Evolutionary conservation across 2,888 invertebrate species (phyloP), one percentile per base, ranked within the genome.

Genomic region (Chymomyza procnemis): DNA sequence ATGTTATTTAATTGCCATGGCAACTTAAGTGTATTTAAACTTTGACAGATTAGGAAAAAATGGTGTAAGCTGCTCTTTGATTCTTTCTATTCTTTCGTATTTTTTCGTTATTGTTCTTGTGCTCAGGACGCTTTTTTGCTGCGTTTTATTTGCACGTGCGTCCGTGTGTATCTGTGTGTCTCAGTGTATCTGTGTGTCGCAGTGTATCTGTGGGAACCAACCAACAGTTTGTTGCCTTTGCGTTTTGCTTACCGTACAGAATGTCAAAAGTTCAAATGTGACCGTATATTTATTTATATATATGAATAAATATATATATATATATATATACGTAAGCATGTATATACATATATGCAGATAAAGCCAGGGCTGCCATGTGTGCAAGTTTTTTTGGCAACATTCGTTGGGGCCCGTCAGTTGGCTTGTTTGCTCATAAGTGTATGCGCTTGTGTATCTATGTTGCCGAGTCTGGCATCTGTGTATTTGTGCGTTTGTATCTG

Each of bases 201-300:
- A n/a, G n/a, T 18, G 16, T 48, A 4, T 48, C n/a, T 18, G 48
- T 34, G 34, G 8, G 34, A 34, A 2, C 34, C 34, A 34, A 2
- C 34, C 34, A 26, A 41, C 34, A 12, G 34, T 12, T 41, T 41
- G 34, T 41, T 41, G 34, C 5, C 34, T 41, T 18, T 19, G 50
- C 50, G 34, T 50, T 16, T 54, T 41, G 55, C 46, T 48, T 64
- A 67, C 26, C 2, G 56, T 22, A n/a, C 16, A 16, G 71, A 73
- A 72, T 73, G 84, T 66, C 73, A 76, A 76, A 58, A 61, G 76
- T 59, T 76, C 64, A 73, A 75, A 61, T 70, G 84, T 71, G 34
- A 41, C 34, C 12, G 52, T 41, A 48, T 54, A 41, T 41, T 3
- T 12, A 5, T 41, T 12, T 41, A 41, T 5, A 41, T 41, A 41